Evolutionary conservation across 1,140 invertebrate genomes (phyloP), one percentile per base, ranked within the genome.

Genomic region (Temnothorax curvispinosus): DNA sequence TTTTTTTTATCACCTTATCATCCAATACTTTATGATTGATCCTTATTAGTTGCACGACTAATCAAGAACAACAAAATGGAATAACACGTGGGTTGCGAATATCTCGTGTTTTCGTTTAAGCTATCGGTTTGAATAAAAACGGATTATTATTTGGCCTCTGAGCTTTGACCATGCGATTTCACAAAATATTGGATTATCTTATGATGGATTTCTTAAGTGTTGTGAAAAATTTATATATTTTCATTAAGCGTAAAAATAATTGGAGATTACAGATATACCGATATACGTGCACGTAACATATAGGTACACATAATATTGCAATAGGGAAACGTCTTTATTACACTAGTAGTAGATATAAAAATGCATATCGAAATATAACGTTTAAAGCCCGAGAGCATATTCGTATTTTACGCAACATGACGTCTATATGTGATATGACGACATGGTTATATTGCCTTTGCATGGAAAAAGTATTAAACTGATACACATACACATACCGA

Each of bases 141-240:
- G 54, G 44, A 86, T 81, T 71, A 72, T 86, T 65, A 32, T 50
- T 18, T 18, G 21, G 38, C 44, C 38, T 69, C 21, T 71, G 75
- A 71, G 41, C 75, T 60, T 35, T 60, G 75, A 71, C 52, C 84
- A 32, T 44, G 7, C 6, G 38, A 35, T 69, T 60, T 69, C 56
- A 64, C n/a, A 52, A 67, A 60, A 60, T 38, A 35, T 41, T 62
- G 15, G 58, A 75, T 85, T 41, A 38, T 41, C 35, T 77, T 76
- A 65, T 62, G 21, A 32, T n/a, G 44, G 11, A 7, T 13, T 41
- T 84, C 3, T 13, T 15, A 52, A 76, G 76, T n/a, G 8, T 52
- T 78, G 13, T 1, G 7, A 21, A 72, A 72, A 44, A 44, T 35
- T 82, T 38, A 2, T 58, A 18, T 32, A 56, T 44, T 62, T 52